Percentiles rank a stretch among this genome's conserved stretches.
phyloP scores from a whole-genome alignment of 2,888 invertebrate species.

The Baccha elongata region DNA sequence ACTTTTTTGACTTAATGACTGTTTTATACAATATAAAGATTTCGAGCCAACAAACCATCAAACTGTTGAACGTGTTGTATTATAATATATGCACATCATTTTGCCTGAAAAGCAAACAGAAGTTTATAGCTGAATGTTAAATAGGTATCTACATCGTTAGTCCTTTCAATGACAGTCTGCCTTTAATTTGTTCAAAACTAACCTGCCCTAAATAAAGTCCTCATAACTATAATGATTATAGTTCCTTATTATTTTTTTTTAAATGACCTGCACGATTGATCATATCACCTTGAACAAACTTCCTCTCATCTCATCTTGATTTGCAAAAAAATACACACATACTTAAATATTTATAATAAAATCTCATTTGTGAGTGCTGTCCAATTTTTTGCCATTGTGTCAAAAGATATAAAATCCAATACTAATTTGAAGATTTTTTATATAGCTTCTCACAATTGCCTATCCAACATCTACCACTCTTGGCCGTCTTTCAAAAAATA shows the following conservation, averaged over 20 bases:
- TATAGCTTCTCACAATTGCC: background rate
- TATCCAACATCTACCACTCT: slow-evolving; percentile 24
- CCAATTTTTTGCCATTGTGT: slow-evolving; percentile 68
- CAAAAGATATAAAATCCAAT: slow-evolving; percentile 63
- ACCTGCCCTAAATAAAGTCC: slow-evolving; percentile 10
- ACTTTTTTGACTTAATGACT: no score
- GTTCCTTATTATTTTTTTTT: background rate
- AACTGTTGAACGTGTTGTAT: no score
- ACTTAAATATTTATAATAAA: slow-evolving; percentile 2
- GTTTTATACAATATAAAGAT: no score
- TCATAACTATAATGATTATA: background rate
- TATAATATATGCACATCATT: no score
- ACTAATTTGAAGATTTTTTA: slow-evolving; percentile 52
- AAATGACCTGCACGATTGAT: slow-evolving; percentile 11
- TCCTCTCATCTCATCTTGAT: background rate
- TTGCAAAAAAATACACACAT: background rate
- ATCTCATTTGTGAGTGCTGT: slow-evolving; percentile 56
- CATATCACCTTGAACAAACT: slow-evolving; percentile 18
- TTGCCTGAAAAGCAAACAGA: no score
- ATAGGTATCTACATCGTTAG: no score
- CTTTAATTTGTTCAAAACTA: no score
- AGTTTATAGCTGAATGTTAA: no score
- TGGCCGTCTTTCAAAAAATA: slow-evolving; percentile 73
- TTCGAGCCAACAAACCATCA: no score
- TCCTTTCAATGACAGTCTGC: no score